Base-by-base conservation (phyloP, 2,113 vertebrate species). In the Podarcis muralis region DNA sequence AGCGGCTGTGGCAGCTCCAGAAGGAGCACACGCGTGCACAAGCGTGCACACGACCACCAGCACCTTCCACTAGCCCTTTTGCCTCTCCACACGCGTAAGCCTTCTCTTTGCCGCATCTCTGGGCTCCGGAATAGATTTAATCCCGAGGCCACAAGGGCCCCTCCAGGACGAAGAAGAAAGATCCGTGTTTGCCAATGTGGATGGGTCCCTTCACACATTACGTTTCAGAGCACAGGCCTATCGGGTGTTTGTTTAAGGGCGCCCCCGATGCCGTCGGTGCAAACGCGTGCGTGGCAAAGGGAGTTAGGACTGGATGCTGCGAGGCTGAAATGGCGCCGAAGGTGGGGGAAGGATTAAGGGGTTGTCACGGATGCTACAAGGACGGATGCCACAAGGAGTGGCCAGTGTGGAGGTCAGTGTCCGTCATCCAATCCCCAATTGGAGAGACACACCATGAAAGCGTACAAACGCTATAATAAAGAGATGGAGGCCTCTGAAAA, bases 1-100 rank as follows among this genome's bases (percentile, higher is more conserved):
- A 95, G 95, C 91, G 18, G 91, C 80, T 93, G 48, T 53, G 48
- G 48, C 9, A 53, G 48, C 48, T 53, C 59, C 59, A n/a, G 48
- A 77, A 59, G 3, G 16, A 20, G 30, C n/a, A 25, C 57, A 11
- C 7, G 81, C 13, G 16, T 25, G 4, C n/a, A 13, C 2, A 35
- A 3, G 23, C 53, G 12, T 25, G 32, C 30, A 27, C 32, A 23
- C 18, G 16, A 16, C 5, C 62, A 25, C 9, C 53, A 20, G 22
- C 6, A 1, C 2, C 25, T 20, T 20, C 66, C 4, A 22, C 2
- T 30, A 12, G 27, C 3, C 22, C 62, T 27, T 20, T 37, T 40
- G 0, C 62, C 9, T 3, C 1, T 6, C n/a, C 11, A 27, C 23
- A 53, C 48, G 48, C 9, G 48, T 11, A 53, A 53, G 9, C 9